A percentile compares a stretch with the other conserved stretches of the same genome.
These are phyloP conservation scores for Pipistrellus kuhlii DNA, from an alignment of 2,797 vertebrate genomes.

Conservation along the genomic window DNA sequence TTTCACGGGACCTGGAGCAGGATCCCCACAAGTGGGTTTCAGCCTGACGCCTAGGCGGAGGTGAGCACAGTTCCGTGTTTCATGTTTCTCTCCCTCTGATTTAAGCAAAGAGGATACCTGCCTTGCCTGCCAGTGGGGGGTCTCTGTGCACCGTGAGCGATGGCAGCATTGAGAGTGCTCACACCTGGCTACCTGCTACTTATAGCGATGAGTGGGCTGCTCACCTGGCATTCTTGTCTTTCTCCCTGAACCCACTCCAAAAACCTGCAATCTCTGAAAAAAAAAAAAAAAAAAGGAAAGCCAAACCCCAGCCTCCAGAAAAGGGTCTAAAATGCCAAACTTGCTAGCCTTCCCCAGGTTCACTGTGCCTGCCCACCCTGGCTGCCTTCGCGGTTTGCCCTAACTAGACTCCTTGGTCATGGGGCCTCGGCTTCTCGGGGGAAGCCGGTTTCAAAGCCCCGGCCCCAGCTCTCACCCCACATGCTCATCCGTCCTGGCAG, in stretches of 20 bases:
- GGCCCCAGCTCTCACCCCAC: background rate
- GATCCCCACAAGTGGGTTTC: background rate
- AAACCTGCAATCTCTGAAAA: conserved; percentile 71
- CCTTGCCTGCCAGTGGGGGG: background rate
- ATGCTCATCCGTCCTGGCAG: conserved; percentile 62
- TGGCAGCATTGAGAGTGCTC: conserved; percentile 13
- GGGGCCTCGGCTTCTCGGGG: background rate
- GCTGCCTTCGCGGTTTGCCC: conserved; percentile 28
- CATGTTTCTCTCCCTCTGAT: background rate
- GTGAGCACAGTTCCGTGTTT: background rate
- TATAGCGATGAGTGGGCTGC: conserved; percentile 62
- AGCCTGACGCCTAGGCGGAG: background rate
- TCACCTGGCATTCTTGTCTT: conserved; percentile 73
- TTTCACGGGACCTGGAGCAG: background rate
- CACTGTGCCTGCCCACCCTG: background rate
- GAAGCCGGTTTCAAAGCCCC: conserved; percentile 21
- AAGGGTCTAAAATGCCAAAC: background rate
- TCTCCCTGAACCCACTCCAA: conserved; percentile 62
- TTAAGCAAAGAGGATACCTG: background rate
- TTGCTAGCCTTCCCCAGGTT: background rate
- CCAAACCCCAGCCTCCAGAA: background rate
- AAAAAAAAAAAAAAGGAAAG: conserved; percentile 51
- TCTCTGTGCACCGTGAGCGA: background rate
- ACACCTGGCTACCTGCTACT: conserved; percentile 70
- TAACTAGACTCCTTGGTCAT: background rate